Conservation (phyloP, 2,113 vertebrate genomes). For the Cochlearius cochlearius region DNA sequence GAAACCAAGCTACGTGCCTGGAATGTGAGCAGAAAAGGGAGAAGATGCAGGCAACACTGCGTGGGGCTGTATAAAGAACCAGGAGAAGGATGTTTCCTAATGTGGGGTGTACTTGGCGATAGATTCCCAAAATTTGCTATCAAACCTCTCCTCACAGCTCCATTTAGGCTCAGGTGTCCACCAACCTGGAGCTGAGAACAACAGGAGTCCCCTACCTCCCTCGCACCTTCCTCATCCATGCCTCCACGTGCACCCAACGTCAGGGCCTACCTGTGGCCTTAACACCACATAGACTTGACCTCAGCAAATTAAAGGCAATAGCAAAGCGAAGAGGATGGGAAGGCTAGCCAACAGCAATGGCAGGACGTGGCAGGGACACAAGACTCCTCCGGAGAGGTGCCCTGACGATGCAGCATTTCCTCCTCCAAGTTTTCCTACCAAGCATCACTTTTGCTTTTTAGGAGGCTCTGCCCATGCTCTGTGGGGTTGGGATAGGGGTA, state of each 20-base stretch:
- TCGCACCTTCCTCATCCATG: not conserved
- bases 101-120: not conserved
- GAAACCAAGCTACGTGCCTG: not conserved
- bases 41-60: not conserved
- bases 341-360: not conserved
- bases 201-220: not conserved
- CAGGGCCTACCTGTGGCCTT: not conserved
- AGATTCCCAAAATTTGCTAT: not conserved
- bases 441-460: not conserved
- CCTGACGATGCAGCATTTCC: not conserved
- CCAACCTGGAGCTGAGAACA: not conserved
- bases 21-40: not conserved
- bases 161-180: not conserved
- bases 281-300: not conserved
- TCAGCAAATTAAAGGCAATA: not conserved
- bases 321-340: not conserved
- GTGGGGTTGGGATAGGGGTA: not conserved
- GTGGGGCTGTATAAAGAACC: not conserved
- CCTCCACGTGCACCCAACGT: fast-evolving
- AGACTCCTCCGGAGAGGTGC: not conserved
- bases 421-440: not conserved
- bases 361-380: not conserved
- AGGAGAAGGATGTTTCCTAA: not conserved
- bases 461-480: not conserved
- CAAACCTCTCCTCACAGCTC: not conserved